Conservation (phyloP, 35 echinoderm and acorn worm genomes). For the Apostichopus parvimensis region DNA sequence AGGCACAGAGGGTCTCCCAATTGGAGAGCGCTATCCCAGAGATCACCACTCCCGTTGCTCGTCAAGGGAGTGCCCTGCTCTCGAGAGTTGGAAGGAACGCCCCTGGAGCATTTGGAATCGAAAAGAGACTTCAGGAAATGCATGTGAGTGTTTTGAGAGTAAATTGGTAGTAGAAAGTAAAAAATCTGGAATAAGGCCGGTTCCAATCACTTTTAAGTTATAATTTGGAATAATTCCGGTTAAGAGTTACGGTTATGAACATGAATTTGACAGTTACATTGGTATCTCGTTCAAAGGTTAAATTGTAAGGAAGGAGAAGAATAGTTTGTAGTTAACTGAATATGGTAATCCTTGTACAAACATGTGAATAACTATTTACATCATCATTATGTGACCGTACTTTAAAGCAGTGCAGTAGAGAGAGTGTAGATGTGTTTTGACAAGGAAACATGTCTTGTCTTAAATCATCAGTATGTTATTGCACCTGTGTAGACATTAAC, state of each 20-base stretch:
- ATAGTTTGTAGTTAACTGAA: no score
- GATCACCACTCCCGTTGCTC: constrained; percentile 76
- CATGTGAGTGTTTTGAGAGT: constrained; percentile 46
- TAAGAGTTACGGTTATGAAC: no score
- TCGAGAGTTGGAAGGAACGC: constrained; percentile 65
- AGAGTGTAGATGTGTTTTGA: not conserved
- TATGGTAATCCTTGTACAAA: no score
- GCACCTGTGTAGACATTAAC: not conserved
- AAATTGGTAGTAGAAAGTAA: not conserved
- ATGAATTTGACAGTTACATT: no score
- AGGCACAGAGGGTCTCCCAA: constrained; percentile 55
- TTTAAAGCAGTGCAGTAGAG: not conserved
- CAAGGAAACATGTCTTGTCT: not conserved
- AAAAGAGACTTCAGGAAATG: constrained; percentile 62
- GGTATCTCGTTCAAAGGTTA: no score
- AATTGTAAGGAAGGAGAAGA: no score
- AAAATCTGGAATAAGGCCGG: not conserved
- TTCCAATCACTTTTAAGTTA: not conserved
- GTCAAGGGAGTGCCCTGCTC: constrained; percentile 71
- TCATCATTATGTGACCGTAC: no score
- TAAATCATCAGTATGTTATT: not conserved
- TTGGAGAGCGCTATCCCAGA: constrained; percentile 82
- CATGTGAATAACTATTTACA: no score
- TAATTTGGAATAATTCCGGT: no score
- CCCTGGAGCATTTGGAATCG: constrained; percentile 61